These are phyloP conservation scores for Drosophila asahinai DNA, from an alignment of 1,140 invertebrate genomes.

Conservation along the genomic window DNA sequence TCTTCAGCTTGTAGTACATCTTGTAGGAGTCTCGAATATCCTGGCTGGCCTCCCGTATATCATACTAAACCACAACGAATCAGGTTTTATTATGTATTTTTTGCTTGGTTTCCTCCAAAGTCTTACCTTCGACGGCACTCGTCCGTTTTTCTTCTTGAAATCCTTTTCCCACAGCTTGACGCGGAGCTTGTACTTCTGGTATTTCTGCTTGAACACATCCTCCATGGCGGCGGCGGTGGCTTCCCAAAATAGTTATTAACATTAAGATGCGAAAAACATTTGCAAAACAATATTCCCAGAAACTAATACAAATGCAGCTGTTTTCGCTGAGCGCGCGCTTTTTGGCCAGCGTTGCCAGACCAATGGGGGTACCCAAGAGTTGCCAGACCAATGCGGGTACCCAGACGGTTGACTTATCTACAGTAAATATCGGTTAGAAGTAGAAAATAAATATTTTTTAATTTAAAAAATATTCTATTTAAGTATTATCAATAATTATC, in stretches of 20 bases:
- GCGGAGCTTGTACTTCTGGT: conserved; percentile 88
- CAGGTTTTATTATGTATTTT: background rate
- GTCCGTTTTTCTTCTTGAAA: conserved; percentile 89
- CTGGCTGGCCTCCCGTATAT: conserved; percentile 90
- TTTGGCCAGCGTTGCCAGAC: conserved; percentile 18
- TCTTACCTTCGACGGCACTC: conserved; percentile 90
- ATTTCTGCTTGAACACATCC: conserved; percentile 79
- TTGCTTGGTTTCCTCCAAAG: background rate
- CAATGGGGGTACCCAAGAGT: background rate
- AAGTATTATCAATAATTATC: no score
- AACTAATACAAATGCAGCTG: conserved; percentile 48
- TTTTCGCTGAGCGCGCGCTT: conserved; percentile 49
- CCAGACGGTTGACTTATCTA: background rate
- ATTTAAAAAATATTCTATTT: background rate
- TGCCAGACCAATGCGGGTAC: conserved; percentile 1
- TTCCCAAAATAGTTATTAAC: background rate
- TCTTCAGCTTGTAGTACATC: conserved; percentile 92
- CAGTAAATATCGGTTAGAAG: background rate
- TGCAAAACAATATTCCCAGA: conserved; percentile 11
- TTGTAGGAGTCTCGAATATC: conserved; percentile 92
- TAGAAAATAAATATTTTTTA: background rate
- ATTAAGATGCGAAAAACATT: conserved; percentile 29
- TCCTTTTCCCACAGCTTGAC: conserved; percentile 93
- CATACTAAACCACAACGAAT: conserved; percentile 86
- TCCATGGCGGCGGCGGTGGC: conserved; percentile 55